These are phyloP conservation scores for Cephus spinipes DNA, from an alignment of 2,888 invertebrate species.

Conservation along the genomic window DNA sequence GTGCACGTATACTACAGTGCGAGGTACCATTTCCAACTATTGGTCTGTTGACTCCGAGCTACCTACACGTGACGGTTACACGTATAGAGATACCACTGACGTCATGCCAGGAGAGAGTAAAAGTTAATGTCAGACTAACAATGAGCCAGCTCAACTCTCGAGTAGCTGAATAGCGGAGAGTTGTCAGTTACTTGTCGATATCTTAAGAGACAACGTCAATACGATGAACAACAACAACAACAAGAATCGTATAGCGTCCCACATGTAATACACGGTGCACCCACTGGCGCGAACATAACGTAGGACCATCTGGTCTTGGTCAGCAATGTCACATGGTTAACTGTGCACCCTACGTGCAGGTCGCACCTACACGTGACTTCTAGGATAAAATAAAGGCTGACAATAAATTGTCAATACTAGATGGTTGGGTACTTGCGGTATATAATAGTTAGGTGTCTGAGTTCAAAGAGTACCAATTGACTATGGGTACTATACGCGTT, in stretches of 20 bases:
- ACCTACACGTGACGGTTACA: conserved; percentile 4
- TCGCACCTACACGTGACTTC: background rate
- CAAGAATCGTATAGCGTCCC: background rate
- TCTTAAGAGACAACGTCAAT: background rate
- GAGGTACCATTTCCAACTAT: background rate
- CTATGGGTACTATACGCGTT: background rate
- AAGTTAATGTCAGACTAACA: conserved; percentile 41
- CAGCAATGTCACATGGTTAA: background rate
- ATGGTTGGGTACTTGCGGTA: background rate
- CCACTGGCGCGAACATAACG: background rate
- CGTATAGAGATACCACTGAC: conserved; percentile 4
- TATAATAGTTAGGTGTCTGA: background rate
- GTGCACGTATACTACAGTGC: background rate
- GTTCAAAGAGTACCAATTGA: background rate
- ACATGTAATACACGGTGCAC: background rate
- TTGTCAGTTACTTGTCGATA: background rate
- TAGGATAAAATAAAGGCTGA: background rate
- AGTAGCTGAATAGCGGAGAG: background rate
- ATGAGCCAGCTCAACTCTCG: background rate
- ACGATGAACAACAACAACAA: background rate
- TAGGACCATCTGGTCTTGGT: background rate
- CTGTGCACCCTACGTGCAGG: background rate
- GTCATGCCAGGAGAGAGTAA: conserved; percentile 36
- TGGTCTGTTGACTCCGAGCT: background rate
- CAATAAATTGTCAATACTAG: background rate